Base-by-base conservation (phyloP, 2,113 vertebrate genomes). In the Hippotragus niger region DNA sequence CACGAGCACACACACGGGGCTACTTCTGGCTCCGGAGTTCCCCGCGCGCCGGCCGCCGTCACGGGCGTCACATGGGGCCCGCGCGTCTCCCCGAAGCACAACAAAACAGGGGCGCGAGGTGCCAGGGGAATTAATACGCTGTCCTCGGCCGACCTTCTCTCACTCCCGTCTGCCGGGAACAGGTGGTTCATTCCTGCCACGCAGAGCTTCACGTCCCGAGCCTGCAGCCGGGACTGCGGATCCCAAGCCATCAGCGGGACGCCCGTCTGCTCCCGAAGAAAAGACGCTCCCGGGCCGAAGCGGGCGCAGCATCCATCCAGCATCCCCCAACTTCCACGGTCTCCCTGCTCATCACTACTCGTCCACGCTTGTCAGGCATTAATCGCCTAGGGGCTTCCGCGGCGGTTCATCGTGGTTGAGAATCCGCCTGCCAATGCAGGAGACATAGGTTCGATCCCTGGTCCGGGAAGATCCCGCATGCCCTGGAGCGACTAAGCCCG, bases 141-240 rank as follows among this genome's bases (percentile, higher is more conserved):
- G 93, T 91, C 97, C 91, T 95, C 27, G 78, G 19, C 2, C 5
- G n/a, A 97, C 89, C 93, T 96, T 67, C 58, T 53, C n/a, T 89
- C 52, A 12, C 55, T 84, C 87, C 81, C 82, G 52, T 25, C 82
- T 85, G 90, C 88, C 88, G 96, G 43, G 82, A 88, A 88, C 95
- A 97, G 81, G 64, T 81, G 95, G 92, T 17, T 88, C 27, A 11
- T 17, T 43, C 47, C 92, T n/a, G 62, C 36, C 74, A 29, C 89
- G 52, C 91, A n/a, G 64, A 84, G 83, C 88, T 90, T 89, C 71
- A 12, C 7, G 25, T 47, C 76, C 16, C 2, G 8, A 58, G 80
- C 83, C 7, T 36, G 21, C 96, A 85, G 80, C 88, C 57, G 67
- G n/a, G 88, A 25, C 23, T 0, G 33, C 50, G 29, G 90, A 50